phyloP scores from a whole-genome alignment of 2,888 invertebrate genomes.

The Agrotis ipsilon region DNA sequence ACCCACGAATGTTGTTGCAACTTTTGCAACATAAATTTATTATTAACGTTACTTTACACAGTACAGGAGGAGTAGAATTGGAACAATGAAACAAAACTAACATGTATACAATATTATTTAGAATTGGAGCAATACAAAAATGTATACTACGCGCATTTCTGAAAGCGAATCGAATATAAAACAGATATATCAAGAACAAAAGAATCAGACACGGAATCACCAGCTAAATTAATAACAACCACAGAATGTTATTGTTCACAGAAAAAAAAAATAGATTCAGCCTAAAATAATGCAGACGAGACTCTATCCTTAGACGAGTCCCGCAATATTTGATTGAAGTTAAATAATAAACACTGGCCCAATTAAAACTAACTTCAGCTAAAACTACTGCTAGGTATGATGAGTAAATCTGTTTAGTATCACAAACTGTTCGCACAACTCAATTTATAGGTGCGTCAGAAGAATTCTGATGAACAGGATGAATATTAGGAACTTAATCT shows the following conservation, averaged over 20 bases:
- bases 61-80: no score
- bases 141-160: not conserved
- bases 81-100: no score
- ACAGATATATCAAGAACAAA: constrained; percentile 1
- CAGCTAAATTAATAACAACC: constrained; percentile 14
- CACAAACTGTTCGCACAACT: constrained; percentile 59
- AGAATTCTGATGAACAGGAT: constrained; percentile 46
- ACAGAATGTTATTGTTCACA: constrained; percentile 20
- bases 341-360: constrained; percentile 73
- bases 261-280: constrained; percentile 29
- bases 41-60: no score
- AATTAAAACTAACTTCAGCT: constrained; percentile 71
- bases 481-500: constrained; percentile 23
- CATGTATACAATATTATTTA: no score
- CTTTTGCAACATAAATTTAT: no score
- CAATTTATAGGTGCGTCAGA: constrained; percentile 54
- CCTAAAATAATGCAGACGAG: constrained; percentile 46
- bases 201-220: constrained; percentile 12
- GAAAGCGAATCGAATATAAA: not conserved
- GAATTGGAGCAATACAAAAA: not conserved
- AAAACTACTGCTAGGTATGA: constrained; percentile 48
- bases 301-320: constrained; percentile 49
- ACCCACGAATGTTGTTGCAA: no score
- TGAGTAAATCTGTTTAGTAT: constrained; percentile 72
- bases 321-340: constrained; percentile 68